These are phyloP conservation scores for Acheta domesticus DNA, from an alignment of 2,888 invertebrate genomes.

Conservation along the genomic window DNA sequence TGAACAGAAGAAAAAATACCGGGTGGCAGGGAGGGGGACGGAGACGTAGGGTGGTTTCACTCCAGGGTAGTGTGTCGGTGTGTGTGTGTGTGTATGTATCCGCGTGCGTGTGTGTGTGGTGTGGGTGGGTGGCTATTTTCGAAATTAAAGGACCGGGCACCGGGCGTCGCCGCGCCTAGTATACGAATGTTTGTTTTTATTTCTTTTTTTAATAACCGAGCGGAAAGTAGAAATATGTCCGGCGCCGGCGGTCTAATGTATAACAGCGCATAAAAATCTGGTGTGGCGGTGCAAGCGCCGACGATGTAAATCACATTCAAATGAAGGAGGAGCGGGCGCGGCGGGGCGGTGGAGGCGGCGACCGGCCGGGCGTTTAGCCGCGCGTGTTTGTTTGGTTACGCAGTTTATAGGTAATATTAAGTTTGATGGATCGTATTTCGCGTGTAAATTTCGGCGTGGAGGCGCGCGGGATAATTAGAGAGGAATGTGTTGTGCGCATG, in stretches of 20 bases:
- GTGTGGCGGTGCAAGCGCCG: background rate
- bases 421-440: too few species aligned
- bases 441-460: too few species aligned
- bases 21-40: background rate
- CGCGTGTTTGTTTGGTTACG: too few species aligned
- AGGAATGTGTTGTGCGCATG: too few species aligned
- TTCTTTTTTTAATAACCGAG: constrained; percentile 11
- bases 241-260: background rate
- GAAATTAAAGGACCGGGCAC: background rate
- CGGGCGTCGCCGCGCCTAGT: background rate
- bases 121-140: background rate
- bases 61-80: background rate
- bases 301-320: background rate
- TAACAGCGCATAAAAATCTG: constrained; percentile 9
- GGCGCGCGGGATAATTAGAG: too few species aligned
- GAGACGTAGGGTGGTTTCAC: background rate
- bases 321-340: background rate
- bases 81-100: background rate
- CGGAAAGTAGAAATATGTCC: background rate
- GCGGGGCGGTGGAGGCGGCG: too few species aligned
- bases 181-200: background rate
- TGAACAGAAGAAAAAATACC: constrained; percentile 3
- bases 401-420: too few species aligned
- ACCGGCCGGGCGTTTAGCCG: too few species aligned
- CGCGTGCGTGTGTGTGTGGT: background rate